Base-by-base conservation (phyloP, 2,888 invertebrate genomes). In the Coremacera marginata region DNA sequence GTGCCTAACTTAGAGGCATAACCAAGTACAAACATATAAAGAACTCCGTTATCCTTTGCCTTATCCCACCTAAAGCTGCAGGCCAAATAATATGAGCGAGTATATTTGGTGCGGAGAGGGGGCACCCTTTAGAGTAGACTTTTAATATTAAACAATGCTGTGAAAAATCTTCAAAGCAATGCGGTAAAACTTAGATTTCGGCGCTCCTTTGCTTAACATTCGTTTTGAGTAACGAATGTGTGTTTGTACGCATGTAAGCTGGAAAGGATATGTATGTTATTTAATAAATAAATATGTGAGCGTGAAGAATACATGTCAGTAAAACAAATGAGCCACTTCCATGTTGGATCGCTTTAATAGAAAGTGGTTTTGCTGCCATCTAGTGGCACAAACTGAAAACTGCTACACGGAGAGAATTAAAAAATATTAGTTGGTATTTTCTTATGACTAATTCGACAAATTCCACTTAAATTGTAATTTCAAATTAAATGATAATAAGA, bases 111-210 rank as follows among this genome's bases (percentile, higher is more conserved):
- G 9, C 11, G 22, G 22, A 5, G 51, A 14, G 2, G 25, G 51
- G 11, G 49, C 5, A 31, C 22, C 25, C 44, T 68, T 37, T 9
- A 62, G 31, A 49, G 49, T 62, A 72, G 44, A 19, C 72, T 72
- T 72, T 62, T 62, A 72, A 72, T 72, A 72, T 72, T 72, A 49
- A 62, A 72, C 44, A 72, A 60, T 71, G 44, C 44, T 44, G 62
- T 27, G 44, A 31, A 52, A 65, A 60, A 65, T 31, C 63, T 31
- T 34, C 34, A 19, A 31, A 65, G 63, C 63, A 65, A 65, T 37
- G 34, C 19, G 8, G 34, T 9, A 65, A 27, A 37, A 19, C 37
- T 14, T n/a, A 34, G 63, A 65, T 65, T 34, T 52, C 55, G n/a
- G 19, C 14, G 34, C 34, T 34, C 16, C 31, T 63, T 27, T 34